Conservation (phyloP, 92 coral and sea anemone species). For the Diadumene lineata region DNA sequence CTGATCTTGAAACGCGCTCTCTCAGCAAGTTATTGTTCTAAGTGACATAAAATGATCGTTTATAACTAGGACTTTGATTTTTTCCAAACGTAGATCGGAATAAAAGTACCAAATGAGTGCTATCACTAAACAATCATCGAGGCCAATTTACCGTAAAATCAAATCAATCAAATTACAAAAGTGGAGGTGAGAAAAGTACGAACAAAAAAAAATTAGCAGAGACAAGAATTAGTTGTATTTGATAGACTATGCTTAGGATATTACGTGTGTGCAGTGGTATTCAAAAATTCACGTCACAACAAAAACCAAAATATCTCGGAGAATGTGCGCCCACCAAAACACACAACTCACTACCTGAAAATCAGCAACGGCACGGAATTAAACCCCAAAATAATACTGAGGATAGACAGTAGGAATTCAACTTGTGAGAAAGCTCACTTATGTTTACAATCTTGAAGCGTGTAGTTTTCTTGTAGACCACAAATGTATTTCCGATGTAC, state of each 20-base stretch:
- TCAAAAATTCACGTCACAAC: conserved; percentile 28
- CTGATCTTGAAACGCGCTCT: conserved; percentile 2
- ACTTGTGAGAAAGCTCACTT: neutral
- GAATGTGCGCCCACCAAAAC: neutral
- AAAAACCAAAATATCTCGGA: conserved; percentile 24
- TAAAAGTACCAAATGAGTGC: neutral
- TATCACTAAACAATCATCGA: conserved; percentile 10
- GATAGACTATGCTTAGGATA: conserved; percentile 4
- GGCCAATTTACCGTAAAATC: conserved; percentile 18
- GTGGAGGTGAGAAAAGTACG: conserved; percentile 6
- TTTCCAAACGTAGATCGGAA: conserved; percentile 9
- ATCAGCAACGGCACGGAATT: neutral
- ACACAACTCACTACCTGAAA: neutral
- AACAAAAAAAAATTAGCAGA: neutral
- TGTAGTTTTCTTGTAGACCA: conserved; percentile 2
- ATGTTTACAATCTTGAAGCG: neutral
- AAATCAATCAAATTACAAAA: conserved; percentile 12
- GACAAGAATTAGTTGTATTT: too few relatives aligned
- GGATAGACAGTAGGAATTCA: neutral
- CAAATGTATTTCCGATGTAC: conserved; percentile 17
- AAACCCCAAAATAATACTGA: neutral
- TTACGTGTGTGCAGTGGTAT: conserved; percentile 26
- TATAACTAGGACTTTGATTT: conserved; percentile 11
- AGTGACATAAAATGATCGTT: conserved; percentile 9
- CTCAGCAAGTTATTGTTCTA: neutral